Percentiles rank a stretch among this genome's conserved stretches.
phyloP scores from a whole-genome alignment of 2,888 invertebrate species.

The Melieria crassipennis region DNA sequence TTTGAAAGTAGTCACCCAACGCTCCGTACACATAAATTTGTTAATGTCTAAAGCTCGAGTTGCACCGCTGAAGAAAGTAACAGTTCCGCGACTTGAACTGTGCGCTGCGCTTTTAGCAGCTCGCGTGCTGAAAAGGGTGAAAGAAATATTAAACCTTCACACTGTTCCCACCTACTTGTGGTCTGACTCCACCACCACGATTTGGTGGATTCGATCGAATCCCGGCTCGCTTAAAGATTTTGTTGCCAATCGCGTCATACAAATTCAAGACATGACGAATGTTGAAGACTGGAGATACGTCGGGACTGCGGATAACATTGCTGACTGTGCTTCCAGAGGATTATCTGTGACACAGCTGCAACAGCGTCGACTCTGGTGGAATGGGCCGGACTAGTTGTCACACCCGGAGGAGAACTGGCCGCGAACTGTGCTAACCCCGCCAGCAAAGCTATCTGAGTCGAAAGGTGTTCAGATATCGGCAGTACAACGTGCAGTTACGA shows the following conservation, averaged over 20 bases:
- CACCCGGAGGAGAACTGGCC: too few species aligned
- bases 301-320: slow-evolving; percentile 1
- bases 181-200: slow-evolving; percentile 13
- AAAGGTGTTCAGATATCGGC: neutral
- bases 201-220: slow-evolving; percentile 15
- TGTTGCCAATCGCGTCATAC: slow-evolving; percentile 12
- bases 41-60: slow-evolving; percentile 11
- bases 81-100: slow-evolving; percentile 14
- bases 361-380: too few species aligned
- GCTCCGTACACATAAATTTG: slow-evolving; percentile 5
- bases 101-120: slow-evolving; percentile 16
- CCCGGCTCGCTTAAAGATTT: slow-evolving; percentile 10
- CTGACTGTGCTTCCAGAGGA: slow-evolving; percentile 3
- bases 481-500: neutral
- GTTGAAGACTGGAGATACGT: slow-evolving; percentile 9
- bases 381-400: too few species aligned
- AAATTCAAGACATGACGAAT: slow-evolving; percentile 9
- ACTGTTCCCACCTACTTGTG: neutral
- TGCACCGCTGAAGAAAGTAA: slow-evolving; percentile 22
- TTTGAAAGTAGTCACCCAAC: slow-evolving; percentile 4
- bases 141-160: neutral
- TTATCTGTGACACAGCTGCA: neutral
- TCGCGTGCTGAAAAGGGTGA: neutral
- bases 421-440: neutral
- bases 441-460: neutral